A percentile compares a stretch with the other conserved stretches of the same genome.
phyloP scores from a whole-genome alignment of 2,797 vertebrate genomes.

The Alfaro cultratus region DNA sequence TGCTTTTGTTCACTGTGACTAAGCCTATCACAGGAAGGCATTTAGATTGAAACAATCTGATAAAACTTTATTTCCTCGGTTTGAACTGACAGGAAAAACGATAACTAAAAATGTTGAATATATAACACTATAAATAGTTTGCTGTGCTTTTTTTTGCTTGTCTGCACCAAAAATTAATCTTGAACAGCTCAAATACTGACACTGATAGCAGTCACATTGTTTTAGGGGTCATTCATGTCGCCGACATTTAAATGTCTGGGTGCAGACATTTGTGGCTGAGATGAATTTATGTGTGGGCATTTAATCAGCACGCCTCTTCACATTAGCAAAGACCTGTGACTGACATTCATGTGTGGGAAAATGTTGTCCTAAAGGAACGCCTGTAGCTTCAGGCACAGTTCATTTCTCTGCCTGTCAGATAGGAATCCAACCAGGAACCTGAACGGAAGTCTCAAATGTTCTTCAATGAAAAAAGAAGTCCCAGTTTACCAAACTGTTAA shows the following conservation, averaged over 20 bases:
- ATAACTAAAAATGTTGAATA: background rate
- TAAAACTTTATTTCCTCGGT: background rate
- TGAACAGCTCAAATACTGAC: background rate
- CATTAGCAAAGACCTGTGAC: constrained; percentile 2
- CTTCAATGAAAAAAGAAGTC: background rate
- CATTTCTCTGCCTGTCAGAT: background rate
- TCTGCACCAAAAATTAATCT: background rate
- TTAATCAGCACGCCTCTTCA: background rate
- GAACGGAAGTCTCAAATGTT: background rate
- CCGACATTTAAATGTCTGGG: background rate
- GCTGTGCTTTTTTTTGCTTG: background rate
- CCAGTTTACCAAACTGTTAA: background rate
- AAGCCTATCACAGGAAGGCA: constrained; percentile 16
- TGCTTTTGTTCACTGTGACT: constrained; percentile 11
- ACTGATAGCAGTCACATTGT: background rate
- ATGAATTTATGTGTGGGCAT: constrained; percentile 34
- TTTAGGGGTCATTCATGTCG: background rate
- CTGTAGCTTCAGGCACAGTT: constrained; percentile 21
- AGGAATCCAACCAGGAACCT: background rate
- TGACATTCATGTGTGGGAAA: background rate
- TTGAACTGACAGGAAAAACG: background rate
- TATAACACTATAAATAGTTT: background rate
- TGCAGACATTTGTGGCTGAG: background rate
- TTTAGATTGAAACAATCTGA: constrained; percentile 24
- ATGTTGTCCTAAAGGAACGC: constrained; percentile 14